Conservation (phyloP, 2,113 vertebrate genomes). For the Ginglymostoma cirratum region DNA sequence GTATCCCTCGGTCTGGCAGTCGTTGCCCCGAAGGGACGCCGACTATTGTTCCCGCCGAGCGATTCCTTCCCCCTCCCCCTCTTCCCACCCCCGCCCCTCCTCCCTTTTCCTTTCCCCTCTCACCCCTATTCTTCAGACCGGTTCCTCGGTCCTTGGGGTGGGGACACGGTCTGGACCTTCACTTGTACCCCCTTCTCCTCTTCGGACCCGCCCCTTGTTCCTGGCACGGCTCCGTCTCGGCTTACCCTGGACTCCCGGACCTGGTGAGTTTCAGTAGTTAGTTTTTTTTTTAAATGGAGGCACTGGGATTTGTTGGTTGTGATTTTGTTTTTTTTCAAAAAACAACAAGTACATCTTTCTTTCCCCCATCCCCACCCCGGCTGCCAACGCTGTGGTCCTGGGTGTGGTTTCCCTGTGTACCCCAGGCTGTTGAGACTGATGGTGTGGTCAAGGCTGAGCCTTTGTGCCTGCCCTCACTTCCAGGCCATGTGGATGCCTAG, state of each 20-base stretch:
- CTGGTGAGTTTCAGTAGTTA: neutral
- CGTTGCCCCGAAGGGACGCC: neutral
- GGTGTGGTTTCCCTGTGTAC: too few relatives aligned
- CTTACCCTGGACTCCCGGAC: neutral
- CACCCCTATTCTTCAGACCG: neutral
- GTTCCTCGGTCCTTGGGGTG: neutral
- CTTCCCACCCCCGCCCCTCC: neutral
- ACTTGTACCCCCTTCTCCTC: neutral
- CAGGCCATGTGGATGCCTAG: too few relatives aligned
- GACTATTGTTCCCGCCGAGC: slow-evolving; percentile 10
- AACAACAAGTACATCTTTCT: too few relatives aligned
- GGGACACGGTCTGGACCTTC: neutral
- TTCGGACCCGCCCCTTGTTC: neutral
- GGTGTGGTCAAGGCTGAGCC: too few relatives aligned
- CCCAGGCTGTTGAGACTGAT: too few relatives aligned
- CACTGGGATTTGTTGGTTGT: too few relatives aligned
- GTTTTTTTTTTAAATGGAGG: too few relatives aligned
- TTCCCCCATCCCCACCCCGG: too few relatives aligned
- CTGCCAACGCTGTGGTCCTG: too few relatives aligned
- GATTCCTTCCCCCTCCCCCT: neutral
- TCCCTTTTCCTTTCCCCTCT: neutral
- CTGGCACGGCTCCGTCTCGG: neutral
- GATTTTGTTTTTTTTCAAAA: too few relatives aligned
- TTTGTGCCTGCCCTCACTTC: too few relatives aligned
- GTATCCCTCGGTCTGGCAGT: neutral